phyloP scores from a whole-genome alignment of 2,888 invertebrate genomes.

The Athrips mouffetella region DNA sequence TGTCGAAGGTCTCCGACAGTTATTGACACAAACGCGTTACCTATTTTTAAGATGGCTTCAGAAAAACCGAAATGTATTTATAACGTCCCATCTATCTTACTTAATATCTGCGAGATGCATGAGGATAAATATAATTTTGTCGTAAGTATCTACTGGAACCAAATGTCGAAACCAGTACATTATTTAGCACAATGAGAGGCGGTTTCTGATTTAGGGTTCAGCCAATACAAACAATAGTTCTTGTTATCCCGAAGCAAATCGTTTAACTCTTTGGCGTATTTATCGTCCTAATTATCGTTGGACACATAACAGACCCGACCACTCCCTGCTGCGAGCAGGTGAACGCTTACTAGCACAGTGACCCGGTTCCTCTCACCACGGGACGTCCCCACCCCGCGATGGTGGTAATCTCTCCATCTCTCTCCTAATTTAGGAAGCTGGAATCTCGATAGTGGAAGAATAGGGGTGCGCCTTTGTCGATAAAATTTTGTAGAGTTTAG shows the following conservation, averaged over 20 bases:
- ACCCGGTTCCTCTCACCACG: constrained; percentile 49
- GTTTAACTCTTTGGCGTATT: constrained; percentile 14
- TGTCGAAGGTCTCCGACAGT: constrained; percentile 1
- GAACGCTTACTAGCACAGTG: constrained; percentile 51
- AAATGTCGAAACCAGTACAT: too few relatives aligned
- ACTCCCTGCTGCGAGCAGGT: constrained; percentile 26
- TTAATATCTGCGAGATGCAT: too few relatives aligned
- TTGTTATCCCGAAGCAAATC: too few relatives aligned
- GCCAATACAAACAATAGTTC: too few relatives aligned
- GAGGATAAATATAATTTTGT: too few relatives aligned
- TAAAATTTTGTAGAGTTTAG: neutral
- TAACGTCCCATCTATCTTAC: too few relatives aligned
- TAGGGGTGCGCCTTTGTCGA: constrained; percentile 6
- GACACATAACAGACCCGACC: constrained; percentile 13
- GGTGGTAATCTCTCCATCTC: constrained; percentile 57
- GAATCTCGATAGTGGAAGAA: constrained; percentile 39
- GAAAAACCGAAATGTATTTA: too few relatives aligned
- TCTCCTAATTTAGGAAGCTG: constrained; percentile 55
- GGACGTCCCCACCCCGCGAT: constrained; percentile 41
- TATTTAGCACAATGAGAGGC: too few relatives aligned
- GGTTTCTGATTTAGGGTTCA: too few relatives aligned
- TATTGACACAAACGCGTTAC: neutral
- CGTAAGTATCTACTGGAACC: too few relatives aligned
- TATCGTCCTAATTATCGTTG: constrained; percentile 18
- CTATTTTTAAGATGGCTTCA: neutral